Base-by-base conservation (phyloP, 2,888 invertebrate genomes). In the Diadegma fenestrale region DNA sequence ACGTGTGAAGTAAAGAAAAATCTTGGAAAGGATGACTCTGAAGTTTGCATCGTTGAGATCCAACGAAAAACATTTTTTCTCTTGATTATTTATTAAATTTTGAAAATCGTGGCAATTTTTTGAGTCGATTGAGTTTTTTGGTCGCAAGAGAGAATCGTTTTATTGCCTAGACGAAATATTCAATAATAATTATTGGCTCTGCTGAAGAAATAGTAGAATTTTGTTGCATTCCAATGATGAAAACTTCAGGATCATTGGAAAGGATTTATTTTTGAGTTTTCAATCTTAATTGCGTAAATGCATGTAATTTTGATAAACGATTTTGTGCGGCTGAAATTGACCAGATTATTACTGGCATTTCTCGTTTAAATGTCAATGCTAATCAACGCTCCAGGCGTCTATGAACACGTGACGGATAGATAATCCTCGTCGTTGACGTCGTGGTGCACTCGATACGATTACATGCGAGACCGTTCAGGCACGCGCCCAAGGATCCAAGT, bases 311-410 rank as follows among this genome's bases (percentile, higher is more conserved):
- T 26, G 17, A 45, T 45, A 26, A 68, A 37, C 37, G 79, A 71
- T 79, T 79, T 45, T 4, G 45, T 61, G 37, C 37, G 45, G 19
- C 14, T 61, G 0, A 14, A 51, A 66, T 37, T 14, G 48, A 64
- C 7, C 30, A 41, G 33, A 41, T 64, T 51, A 45, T 26, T 37
- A 43, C 22, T 64, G 64, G 63, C 26, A 72, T 69, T 80, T 82
- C 75, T 63, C 72, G 80, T 80, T 22, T 63, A 87, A 87, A 88
- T 88, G 86, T 88, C 88, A 87, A 88, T 87, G 88, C 85, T 88
- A 85, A 87, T 87, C 43, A 87, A 85, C 76, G 82, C 81, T 75
- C 66, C 33, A 78, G 75, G 80, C 72, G 80, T 79, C 58, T 64
- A 77, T 76, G 78, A 51, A 71, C 71, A 78, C 43, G 51, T 58